Evolutionary conservation across 2,113 vertebrate species (phyloP), one percentile per base, ranked within the genome.

Genomic region (Prionailurus viverrinus): DNA sequence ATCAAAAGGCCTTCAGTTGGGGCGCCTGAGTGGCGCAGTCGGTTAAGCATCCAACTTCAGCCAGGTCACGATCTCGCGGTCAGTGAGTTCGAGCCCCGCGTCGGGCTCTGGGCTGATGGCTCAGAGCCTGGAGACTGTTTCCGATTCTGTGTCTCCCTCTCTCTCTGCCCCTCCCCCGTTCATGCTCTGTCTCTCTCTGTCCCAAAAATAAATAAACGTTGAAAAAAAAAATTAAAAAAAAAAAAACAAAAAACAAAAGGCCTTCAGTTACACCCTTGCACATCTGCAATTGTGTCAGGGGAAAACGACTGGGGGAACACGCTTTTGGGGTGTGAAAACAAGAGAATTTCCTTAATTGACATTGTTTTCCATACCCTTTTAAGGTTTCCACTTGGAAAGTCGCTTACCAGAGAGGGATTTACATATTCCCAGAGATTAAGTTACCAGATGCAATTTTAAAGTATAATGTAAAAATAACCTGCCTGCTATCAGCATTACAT

Each of bases 361-460:
- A 69, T 85, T 65, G 33, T 82, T 97, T 96, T 71, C 85, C 31
- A 53, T 58, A 19, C 66, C 69, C 66, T 79, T 91, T 93, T 81
- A 84, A 94, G 95, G 23, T 29, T 85, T 63, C 48, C 51, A 73
- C 65, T 83, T 69, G 27, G 33, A 96, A 98, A 7, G 4, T 12
- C 76, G 29, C 66, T 85, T 96, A 86, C 55, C 25, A 76, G 96
- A 86, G 65, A 85, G 87, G 9, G 55, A 51, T 85, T 98, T 84
- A 23, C n/a, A 16, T 83, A 82, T 76, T 76, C 1, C 87, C n/a
- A 1, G 3, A 97, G 55, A 96, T 23, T 89, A 95, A 82, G 68
- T 95, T 96, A 66, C 33, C 88, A 95, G 58, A 95, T 79, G 73
- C 79, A 68, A 97, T 39, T 83, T 93, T 90, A 93, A 98, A 69